Base-by-base conservation (phyloP, 2,113 vertebrate species). In the Macroglossus sobrinus region DNA sequence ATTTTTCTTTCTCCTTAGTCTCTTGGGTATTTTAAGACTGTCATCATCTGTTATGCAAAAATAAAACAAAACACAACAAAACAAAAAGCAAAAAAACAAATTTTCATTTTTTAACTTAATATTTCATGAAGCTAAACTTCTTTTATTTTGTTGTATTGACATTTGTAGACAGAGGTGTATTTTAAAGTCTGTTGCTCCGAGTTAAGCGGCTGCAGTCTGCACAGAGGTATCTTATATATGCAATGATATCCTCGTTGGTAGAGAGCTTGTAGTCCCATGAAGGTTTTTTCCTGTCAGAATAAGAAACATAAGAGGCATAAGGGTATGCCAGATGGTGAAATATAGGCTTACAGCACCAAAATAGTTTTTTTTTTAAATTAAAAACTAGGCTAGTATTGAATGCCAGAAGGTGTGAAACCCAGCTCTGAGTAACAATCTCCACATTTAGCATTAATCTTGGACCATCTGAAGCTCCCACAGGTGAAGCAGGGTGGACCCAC, bases 261-360 rank as follows among this genome's bases (percentile, higher is more conserved):
- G 72, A 26, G 35, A 75, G n/a, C 55, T 21, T 26, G 21, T 38
- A 38, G 47, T n/a, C 47, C n/a, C 76, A 30, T 10, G 4, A 33
- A 68, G 30, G 7, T 55, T 85, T 89, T 55, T 75, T 66, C 72
- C 9, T 79, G 76, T 38, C 50, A 84, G 66, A 91, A 96, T 93
- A 82, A 71, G 55, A 96, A 85, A 92, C 40, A n/a, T n/a, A 86
- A 79, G 85, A 96, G 66, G 59, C 82, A 91, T 68, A 96, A 85
- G 93, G 84, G 24, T 61, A 89, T 71, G 53, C 93, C 97, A 96
- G 97, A 97, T 95, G 96, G 97, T 85, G 94, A 92, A 91, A 97
- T 96, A 96, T 96, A 78, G 95, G 95, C 59, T 96, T 82, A 59
- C 2, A 4, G 87, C 91, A 93, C 87, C 68, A 61, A 97, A 96